Evolutionary conservation across 2,888 invertebrate genomes (phyloP), one percentile per base, ranked within the genome.

Genomic region (Xestia sexstrigata): DNA sequence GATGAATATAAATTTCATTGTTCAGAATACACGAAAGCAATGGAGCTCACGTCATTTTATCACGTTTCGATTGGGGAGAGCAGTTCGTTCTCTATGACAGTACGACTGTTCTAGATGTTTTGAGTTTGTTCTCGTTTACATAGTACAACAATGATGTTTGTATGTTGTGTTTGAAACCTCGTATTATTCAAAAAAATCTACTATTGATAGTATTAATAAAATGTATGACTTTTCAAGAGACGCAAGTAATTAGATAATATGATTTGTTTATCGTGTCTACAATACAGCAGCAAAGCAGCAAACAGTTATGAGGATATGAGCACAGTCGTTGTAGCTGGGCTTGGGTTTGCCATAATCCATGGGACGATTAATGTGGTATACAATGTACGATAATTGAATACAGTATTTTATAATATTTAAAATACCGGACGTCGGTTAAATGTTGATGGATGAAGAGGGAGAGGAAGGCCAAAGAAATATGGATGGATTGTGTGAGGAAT

Each of bases 1-100:
- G 96, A 96, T 96, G 89, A 92, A 93, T 92, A 94, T 95, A 95
- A 94, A 92, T 95, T 92, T 90, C 74, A 26, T 67, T 65, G 89
- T 94, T 94, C 95, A 94, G 79, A 92, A 79, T 81, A 86, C 89
- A 91, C 87, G 85, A 89, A 78, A 80, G 77, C 76, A 60, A 26
- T 69, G 60, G 74, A 87, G 89, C 81, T 90, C 89, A 91, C 93
- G 94, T 93, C 91, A 93, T 70, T 87, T 83, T 71, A 86, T 85
- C 87, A 79, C 79, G 84, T 83, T 86, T 82, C 81, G 85, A 86
- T 87, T 83, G 75, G 30, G 55, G 58, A 76, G 78, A 82, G 74
- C 82, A 88, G 81, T 87, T 74, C 26, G 92, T 91, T 92, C 81
- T 89, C 88, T 75, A 74, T 86, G 78, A 52, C 52, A 65, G 17